Percentiles rank a stretch among this genome's conserved stretches.
These are phyloP conservation scores for Gymnarchus niloticus DNA, from an alignment of 2,113 vertebrate species.

Conservation along the genomic window DNA sequence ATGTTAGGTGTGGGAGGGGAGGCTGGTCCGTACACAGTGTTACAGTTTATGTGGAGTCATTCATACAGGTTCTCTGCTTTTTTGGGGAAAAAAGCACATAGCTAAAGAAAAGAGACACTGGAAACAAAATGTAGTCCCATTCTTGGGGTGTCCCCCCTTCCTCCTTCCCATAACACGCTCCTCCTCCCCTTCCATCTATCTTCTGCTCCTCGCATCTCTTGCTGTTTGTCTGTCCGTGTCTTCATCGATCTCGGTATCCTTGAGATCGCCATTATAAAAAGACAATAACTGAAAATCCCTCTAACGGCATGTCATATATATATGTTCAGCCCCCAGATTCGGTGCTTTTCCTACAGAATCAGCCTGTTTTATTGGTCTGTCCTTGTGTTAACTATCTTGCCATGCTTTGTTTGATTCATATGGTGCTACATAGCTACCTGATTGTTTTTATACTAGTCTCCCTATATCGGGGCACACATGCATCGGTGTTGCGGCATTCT, in stretches of 20 bases:
- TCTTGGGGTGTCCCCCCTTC: constrained; percentile 46
- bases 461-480: neutral
- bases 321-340: constrained; percentile 1
- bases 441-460: neutral
- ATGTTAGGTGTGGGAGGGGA: neutral
- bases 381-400: neutral
- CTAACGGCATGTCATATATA: constrained; percentile 15
- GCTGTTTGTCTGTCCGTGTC: constrained; percentile 24
- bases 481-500: neutral
- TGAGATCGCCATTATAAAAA: constrained; percentile 17
- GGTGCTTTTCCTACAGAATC: neutral
- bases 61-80: constrained; percentile 15
- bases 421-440: neutral
- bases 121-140: constrained; percentile 35
- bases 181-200: constrained; percentile 43
- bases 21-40: neutral
- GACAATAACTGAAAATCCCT: neutral
- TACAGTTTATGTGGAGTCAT: neutral
- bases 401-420: constrained; percentile 44
- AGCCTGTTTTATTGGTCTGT: too few species aligned
- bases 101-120: constrained; percentile 31
- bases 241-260: constrained; percentile 35
- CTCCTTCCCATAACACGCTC: constrained; percentile 34
- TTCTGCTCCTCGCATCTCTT: constrained; percentile 8
- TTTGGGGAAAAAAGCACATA: constrained; percentile 13